A percentile compares a stretch with the other conserved stretches of the same genome.
Conservation (phyloP, 2,888 invertebrate genomes). For the Aproaerema taeniolella region DNA sequence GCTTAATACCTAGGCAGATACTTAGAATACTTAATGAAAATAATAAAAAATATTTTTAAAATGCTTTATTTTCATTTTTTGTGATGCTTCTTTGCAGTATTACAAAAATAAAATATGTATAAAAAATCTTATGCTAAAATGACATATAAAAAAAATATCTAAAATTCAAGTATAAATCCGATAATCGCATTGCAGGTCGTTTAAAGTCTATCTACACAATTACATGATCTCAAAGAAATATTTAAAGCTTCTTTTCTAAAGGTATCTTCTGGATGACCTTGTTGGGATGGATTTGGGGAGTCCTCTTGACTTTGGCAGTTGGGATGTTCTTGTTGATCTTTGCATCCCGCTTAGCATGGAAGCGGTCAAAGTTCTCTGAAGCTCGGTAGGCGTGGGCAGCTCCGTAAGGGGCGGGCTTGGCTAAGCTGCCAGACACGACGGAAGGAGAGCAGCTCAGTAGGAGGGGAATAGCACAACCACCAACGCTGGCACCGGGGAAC, state of each 20-base stretch:
- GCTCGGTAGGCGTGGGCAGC: constrained; percentile 45
- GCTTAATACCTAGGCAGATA: no score
- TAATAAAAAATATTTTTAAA: no score
- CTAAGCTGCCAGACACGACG: constrained; percentile 53
- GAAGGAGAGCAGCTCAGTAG: constrained; percentile 64
- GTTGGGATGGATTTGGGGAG: no score
- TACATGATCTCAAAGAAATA: neutral
- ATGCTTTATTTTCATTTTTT: constrained; percentile 14
- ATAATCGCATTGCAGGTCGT: no score
- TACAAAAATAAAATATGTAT: constrained; percentile 10
- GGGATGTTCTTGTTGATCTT: constrained; percentile 29
- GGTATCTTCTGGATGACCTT: constrained; percentile 10
- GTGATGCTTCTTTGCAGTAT: constrained; percentile 12
- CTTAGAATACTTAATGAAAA: no score
- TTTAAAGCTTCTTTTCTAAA: constrained; percentile 13
- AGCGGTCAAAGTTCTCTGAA: constrained; percentile 38
- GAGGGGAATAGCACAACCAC: constrained; percentile 60
- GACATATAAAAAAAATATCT: constrained; percentile 9
- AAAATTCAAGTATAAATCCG: no score
- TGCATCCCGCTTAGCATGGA: constrained; percentile 52
- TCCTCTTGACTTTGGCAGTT: constrained; percentile 22
- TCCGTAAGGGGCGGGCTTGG: constrained; percentile 39
- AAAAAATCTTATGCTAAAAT: constrained; percentile 13
- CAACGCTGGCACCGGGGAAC: constrained; percentile 57
- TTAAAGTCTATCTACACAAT: neutral